phyloP scores from a whole-genome alignment of 2,888 invertebrate genomes.

The Andrena camellia region DNA sequence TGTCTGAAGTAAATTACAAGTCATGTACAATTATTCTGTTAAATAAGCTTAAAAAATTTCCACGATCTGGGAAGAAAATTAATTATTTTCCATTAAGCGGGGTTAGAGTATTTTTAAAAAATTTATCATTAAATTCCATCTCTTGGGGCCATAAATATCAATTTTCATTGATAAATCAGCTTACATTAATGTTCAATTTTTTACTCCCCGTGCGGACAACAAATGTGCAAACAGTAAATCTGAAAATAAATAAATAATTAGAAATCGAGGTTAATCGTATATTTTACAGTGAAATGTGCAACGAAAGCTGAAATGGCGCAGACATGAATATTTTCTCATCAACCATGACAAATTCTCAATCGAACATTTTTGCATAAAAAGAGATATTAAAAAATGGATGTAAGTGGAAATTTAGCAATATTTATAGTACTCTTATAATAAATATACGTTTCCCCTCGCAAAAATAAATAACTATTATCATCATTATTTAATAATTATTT shows the following conservation, averaged over 20 bases:
- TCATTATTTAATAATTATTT: too few species aligned
- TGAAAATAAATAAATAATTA: neutral
- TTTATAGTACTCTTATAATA: too few species aligned
- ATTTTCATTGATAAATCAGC: too few species aligned
- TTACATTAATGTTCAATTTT: too few species aligned
- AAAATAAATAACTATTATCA: neutral
- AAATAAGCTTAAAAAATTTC: neutral
- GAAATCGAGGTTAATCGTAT: neutral
- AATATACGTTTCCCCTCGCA: neutral
- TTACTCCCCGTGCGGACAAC: too few species aligned
- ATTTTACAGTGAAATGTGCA: neutral
- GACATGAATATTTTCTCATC: neutral
- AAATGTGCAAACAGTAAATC: neutral
- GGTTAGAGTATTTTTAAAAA: too few species aligned
- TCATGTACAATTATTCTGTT: neutral
- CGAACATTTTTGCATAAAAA: neutral
- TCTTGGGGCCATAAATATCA: too few species aligned
- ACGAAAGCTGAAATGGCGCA: neutral
- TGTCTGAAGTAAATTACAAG: constrained; percentile 1
- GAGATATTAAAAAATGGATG: constrained; percentile 39
- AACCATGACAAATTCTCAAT: neutral
- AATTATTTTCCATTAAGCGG: neutral
- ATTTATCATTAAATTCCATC: too few species aligned
- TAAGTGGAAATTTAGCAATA: constrained; percentile 25
- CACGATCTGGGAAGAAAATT: neutral